A percentile compares a stretch with the other conserved stretches of the same genome.
Evolutionary conservation across 2,113 vertebrate species (phyloP).

Genomic region (Microcebus tavaratra): DNA sequence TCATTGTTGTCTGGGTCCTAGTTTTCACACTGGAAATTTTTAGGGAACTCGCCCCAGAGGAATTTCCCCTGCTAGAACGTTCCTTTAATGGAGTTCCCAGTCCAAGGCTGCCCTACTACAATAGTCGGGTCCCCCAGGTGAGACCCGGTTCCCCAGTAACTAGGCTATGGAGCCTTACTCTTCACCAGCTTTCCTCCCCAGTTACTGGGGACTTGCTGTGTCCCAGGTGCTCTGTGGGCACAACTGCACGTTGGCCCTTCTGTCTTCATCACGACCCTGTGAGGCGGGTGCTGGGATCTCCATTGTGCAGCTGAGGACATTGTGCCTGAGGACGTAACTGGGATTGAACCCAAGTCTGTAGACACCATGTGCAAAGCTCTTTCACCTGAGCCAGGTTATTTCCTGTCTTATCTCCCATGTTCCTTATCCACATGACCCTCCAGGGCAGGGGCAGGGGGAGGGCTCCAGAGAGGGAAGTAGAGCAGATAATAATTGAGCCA

Average conservation of each 20-base stretch:
- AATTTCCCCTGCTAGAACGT: constrained; percentile 46
- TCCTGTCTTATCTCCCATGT: neutral
- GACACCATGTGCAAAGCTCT: neutral
- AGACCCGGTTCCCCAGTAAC: neutral
- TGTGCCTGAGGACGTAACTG: neutral
- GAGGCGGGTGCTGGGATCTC: neutral
- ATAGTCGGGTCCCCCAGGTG: neutral
- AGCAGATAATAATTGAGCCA: neutral
- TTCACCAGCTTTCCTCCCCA: neutral
- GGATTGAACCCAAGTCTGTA: neutral
- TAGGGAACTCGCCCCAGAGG: neutral
- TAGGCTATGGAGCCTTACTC: neutral
- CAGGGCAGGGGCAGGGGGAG: neutral
- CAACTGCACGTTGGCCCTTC: rapidly evolving
- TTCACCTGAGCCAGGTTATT: neutral
- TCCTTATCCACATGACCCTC: neutral
- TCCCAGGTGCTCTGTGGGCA: neutral
- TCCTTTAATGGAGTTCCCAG: neutral
- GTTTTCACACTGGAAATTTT: constrained; percentile 41
- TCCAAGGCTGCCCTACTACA: neutral
- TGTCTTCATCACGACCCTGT: neutral
- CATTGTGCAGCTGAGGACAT: neutral
- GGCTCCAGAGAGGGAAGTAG: neutral
- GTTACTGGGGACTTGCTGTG: neutral
- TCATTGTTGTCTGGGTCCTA: neutral